phyloP scores from a whole-genome alignment of 2,113 vertebrate genomes.

The Ceyx margarethae region DNA sequence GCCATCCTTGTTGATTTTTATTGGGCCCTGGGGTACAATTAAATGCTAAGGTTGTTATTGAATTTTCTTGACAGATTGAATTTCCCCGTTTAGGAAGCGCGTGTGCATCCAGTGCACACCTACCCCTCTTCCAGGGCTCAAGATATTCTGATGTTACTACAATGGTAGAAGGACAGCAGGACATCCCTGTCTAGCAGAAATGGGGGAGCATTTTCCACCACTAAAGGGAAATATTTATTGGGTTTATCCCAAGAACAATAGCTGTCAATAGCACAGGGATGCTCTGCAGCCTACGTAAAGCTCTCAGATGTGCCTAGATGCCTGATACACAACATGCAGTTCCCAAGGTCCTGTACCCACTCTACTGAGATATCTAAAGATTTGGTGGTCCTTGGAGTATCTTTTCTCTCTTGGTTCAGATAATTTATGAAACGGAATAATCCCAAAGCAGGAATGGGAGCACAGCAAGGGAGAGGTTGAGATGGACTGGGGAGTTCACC shows the following conservation, averaged over 20 bases:
- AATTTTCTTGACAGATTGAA: slow-evolving; percentile 49
- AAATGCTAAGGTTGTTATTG: slow-evolving; percentile 28
- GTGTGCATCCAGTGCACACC: background rate
- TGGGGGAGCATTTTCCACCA: background rate
- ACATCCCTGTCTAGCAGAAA: background rate
- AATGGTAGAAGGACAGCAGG: background rate
- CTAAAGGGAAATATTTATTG: background rate
- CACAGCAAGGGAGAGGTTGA: background rate
- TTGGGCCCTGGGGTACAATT: slow-evolving; percentile 28
- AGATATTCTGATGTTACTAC: background rate
- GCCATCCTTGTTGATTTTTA: slow-evolving; percentile 3
- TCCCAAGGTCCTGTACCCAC: background rate
- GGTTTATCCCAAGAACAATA: background rate
- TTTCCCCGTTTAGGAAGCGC: slow-evolving; percentile 6
- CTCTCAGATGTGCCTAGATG: background rate
- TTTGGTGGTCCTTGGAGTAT: background rate
- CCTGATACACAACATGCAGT: background rate
- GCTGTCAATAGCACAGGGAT: background rate
- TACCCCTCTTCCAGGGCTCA: background rate
- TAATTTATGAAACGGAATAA: background rate
- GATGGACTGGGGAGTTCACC: background rate
- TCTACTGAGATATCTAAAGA: background rate
- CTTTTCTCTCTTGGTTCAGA: background rate
- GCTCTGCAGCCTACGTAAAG: background rate
- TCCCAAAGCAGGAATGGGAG: background rate